phyloP scores from a whole-genome alignment of 2,113 vertebrate genomes.

The Cyphomyrus plagiostoma region DNA sequence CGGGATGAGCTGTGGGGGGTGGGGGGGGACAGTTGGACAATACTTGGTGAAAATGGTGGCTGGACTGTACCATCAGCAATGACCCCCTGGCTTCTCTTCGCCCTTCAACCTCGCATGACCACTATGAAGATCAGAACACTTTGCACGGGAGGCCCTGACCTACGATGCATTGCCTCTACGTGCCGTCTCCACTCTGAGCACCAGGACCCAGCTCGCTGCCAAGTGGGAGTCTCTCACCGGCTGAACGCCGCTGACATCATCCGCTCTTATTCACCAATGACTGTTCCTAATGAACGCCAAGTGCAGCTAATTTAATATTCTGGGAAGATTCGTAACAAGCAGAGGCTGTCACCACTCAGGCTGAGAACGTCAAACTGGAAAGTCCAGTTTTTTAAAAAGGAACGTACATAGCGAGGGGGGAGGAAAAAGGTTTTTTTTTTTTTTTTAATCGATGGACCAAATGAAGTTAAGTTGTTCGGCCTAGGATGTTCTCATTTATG shows the following conservation, averaged over 20 bases:
- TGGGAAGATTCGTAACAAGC: constrained; percentile 13
- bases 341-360: neutral
- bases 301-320: neutral
- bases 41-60: neutral
- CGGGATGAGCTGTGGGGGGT: neutral
- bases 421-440: neutral
- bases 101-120: constrained; percentile 13
- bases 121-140: neutral
- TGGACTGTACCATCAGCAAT: neutral
- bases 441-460: neutral
- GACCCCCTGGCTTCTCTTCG: neutral
- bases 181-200: neutral
- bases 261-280: neutral
- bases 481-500: neutral
- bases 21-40: neutral
- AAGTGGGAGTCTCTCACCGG: neutral
- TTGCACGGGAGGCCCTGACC: neutral
- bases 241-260: neutral
- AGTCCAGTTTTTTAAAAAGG: neutral
- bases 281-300: neutral
- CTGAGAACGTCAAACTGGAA: neutral
- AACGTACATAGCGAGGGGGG: neutral
- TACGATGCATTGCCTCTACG: neutral
- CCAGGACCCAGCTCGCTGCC: neutral
- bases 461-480: neutral